Percentiles rank a stretch among this genome's conserved stretches.
These are phyloP conservation scores for Salmo trutta DNA, from an alignment of 2,797 vertebrate species.

Conservation along the genomic window DNA sequence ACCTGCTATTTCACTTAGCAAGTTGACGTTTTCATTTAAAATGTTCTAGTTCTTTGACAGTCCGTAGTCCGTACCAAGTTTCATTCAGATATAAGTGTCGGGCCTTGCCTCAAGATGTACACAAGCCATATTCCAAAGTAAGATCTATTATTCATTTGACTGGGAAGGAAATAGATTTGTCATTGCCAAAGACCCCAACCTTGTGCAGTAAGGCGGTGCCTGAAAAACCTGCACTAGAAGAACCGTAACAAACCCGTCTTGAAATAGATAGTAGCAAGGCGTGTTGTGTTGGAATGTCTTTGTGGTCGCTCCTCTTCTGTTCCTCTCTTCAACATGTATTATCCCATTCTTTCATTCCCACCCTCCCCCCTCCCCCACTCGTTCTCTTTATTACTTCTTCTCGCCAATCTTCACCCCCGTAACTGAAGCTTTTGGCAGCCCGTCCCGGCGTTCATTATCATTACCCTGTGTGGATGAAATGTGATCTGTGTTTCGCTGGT, in stretches of 20 bases:
- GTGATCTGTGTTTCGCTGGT: conserved; percentile 27
- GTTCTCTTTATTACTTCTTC: conserved; percentile 40
- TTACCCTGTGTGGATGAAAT: conserved; percentile 38
- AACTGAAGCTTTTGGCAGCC: conserved; percentile 23
- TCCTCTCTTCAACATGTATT: conserved; percentile 19
- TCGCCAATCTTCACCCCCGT: conserved; percentile 33
- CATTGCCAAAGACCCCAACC: background rate
- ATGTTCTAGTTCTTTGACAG: background rate
- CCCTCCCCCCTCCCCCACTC: conserved; percentile 3
- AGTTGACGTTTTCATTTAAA: background rate
- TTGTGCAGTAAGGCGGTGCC: background rate
- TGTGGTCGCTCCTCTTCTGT: background rate
- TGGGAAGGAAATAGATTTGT: background rate
- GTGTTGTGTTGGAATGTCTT: background rate
- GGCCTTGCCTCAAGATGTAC: background rate
- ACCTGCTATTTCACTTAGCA: background rate
- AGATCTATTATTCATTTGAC: background rate
- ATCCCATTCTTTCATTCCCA: conserved; percentile 20
- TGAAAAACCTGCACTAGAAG: background rate
- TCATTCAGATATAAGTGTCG: background rate
- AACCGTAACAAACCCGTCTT: background rate
- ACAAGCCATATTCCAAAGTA: background rate
- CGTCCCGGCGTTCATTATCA: conserved; percentile 25
- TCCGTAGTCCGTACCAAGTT: background rate
- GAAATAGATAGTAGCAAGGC: background rate